Conservation (phyloP, 2,888 invertebrate species). For the Pseudococcus longispinus region DNA sequence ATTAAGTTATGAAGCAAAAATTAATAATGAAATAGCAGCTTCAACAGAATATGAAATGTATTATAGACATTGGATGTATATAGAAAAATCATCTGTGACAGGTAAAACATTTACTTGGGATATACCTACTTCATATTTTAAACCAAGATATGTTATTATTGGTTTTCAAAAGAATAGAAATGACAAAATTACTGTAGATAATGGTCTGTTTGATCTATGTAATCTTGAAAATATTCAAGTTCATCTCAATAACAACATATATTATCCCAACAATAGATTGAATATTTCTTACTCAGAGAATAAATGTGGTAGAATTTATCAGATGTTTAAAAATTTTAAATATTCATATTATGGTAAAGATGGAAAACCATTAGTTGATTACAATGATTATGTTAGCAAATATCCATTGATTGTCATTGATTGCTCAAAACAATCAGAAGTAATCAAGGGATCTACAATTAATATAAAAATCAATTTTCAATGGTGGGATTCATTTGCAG, state of each 20-base stretch:
- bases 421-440: neutral
- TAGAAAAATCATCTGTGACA: too few relatives aligned
- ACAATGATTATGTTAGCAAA: neutral
- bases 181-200: neutral
- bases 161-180: neutral
- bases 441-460: neutral
- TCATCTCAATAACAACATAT: neutral
- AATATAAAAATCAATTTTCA: neutral
- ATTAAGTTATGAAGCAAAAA: too few relatives aligned
- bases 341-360: neutral
- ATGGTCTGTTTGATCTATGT: neutral
- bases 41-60: too few relatives aligned
- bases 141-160: neutral
- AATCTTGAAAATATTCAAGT: constrained; percentile 10
- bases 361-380: neutral
- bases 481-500: neutral
- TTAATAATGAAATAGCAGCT: too few relatives aligned
- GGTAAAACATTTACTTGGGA: too few relatives aligned
- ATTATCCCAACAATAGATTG: neutral
- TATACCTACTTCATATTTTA: too few relatives aligned
- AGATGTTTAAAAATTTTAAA: neutral
- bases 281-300: neutral
- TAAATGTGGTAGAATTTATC: neutral
- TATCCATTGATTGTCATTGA: neutral
- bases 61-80: too few relatives aligned